Conservation (phyloP, 1,140 invertebrate species). For the Ips typographus region DNA sequence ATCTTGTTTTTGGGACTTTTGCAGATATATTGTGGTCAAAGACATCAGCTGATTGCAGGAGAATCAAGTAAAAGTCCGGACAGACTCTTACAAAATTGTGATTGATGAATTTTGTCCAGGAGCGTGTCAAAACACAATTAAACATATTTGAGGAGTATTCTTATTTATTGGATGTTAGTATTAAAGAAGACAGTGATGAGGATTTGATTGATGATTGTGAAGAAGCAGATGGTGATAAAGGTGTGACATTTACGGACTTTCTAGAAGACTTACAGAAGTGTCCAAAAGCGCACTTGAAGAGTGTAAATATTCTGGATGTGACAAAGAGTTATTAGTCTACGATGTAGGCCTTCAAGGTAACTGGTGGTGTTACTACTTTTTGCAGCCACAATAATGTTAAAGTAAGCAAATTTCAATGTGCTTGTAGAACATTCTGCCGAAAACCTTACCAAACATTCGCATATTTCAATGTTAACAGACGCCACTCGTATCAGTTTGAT, state of each 20-base stretch:
- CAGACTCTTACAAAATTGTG: slow-evolving; percentile 12
- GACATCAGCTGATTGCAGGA: slow-evolving; percentile 10
- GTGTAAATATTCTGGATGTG: slow-evolving; percentile 13
- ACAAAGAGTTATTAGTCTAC: slow-evolving; percentile 29
- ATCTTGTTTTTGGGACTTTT: slow-evolving; percentile 43
- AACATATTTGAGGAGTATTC: slow-evolving; percentile 36
- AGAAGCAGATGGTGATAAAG: neutral
- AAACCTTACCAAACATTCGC: slow-evolving; percentile 17
- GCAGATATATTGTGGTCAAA: slow-evolving; percentile 26
- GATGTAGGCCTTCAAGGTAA: slow-evolving; percentile 36
- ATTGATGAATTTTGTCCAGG: slow-evolving; percentile 33
- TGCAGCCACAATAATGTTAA: slow-evolving; percentile 40
- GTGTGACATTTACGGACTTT: slow-evolving; percentile 24
- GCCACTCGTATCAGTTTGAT: slow-evolving; percentile 35
- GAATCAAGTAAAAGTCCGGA: slow-evolving; percentile 34
- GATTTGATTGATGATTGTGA: slow-evolving; percentile 17
- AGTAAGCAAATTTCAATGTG: slow-evolving; percentile 38
- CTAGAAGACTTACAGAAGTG: slow-evolving; percentile 31
- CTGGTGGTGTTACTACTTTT: slow-evolving; percentile 38
- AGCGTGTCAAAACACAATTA: slow-evolving; percentile 20
- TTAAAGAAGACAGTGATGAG: neutral
- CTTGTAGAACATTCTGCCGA: slow-evolving; percentile 28
- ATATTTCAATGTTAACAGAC: slow-evolving; percentile 21
- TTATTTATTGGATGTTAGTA: slow-evolving; percentile 20
- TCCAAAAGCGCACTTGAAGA: slow-evolving; percentile 15